Base-by-base conservation (phyloP, 2,113 vertebrate genomes). In the Hippocampus zosterae region DNA sequence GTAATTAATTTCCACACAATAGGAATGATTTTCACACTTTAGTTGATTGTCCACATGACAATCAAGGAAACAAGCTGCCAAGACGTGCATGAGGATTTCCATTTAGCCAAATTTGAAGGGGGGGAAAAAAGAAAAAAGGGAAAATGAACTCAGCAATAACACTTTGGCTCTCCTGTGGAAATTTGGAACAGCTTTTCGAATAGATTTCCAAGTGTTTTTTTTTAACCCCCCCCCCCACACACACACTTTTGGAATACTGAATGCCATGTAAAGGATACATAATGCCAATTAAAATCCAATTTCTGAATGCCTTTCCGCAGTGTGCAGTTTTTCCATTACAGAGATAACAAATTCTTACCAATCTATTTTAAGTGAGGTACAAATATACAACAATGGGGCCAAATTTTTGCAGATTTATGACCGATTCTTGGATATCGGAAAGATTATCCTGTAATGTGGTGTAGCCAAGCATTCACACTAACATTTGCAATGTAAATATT, bases 61-160 rank as follows among this genome's bases (percentile, higher is more conserved):
- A 60, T 50, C 77, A 74, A 78, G 72, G 70, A 40, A 57, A 70
- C 68, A 74, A 81, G 78, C 71, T 80, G 16, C 65, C 67, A 60
- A 66, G 71, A 70, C 68, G 67, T 85, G 79, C 76, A 84, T 78
- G 76, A 84, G 29, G 42, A 68, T 86, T 83, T 72, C 12, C 68
- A 65, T 85, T 80, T 83, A 85, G 84, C 81, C 89, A 79, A 84
- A 90, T 79, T 87, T 74, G 76, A 85, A 64, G 33, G 33, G 33
- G 9, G 29, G 33, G 9, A 41, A 65, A 46, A 23, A 27, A 25
- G 1, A 46, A 44, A 65, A 1, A 33, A 33, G 33, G 70, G 81
- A 88, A 87, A 69, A 85, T 88, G 77, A 89, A 83, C 86, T 90
- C 84, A 85, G 88, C 87, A 92, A 92, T 91, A 91, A 86, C 69